Percentiles rank a stretch among this genome's conserved stretches.
These are phyloP conservation scores for Parelbella ahira DNA, from an alignment of 2,888 invertebrate genomes.

Conservation along the genomic window DNA sequence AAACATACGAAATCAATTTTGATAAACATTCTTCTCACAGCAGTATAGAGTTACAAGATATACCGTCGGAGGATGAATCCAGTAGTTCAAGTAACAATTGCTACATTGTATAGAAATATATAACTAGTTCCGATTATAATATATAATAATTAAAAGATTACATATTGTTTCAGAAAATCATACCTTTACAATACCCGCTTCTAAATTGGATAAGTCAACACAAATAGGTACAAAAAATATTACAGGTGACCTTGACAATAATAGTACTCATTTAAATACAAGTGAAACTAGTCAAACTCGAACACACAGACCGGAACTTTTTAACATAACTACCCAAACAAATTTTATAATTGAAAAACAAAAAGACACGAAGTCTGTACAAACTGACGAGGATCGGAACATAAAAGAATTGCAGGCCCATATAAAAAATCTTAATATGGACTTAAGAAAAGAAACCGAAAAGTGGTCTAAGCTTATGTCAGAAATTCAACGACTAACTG, in stretches of 20 bases:
- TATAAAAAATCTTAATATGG: conserved; percentile 38
- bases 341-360: conserved; percentile 27
- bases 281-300: conserved; percentile 17
- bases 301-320: conserved; percentile 23
- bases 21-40: conserved; percentile 28
- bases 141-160: too few species aligned
- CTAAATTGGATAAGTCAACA: conserved; percentile 42
- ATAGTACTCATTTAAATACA: not conserved
- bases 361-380: conserved; percentile 39
- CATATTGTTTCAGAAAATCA: conserved; percentile 50
- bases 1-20: conserved; percentile 31
- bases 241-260: conserved; percentile 23
- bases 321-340: conserved; percentile 49
- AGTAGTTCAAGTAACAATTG: conserved; percentile 46
- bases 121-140: too few species aligned
- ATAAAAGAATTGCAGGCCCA: conserved; percentile 36
- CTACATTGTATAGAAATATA: too few species aligned
- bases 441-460: conserved; percentile 44
- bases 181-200: conserved; percentile 56
- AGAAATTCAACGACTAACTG: conserved; percentile 40
- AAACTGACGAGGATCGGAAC: conserved; percentile 49
- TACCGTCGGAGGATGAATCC: conserved; percentile 58
- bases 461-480: conserved; percentile 54
- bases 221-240: conserved; percentile 13
- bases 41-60: conserved; percentile 51